Percentiles rank a stretch among this genome's conserved stretches.
phyloP scores from a whole-genome alignment of 2,888 invertebrate genomes.

The Mythimna impura region DNA sequence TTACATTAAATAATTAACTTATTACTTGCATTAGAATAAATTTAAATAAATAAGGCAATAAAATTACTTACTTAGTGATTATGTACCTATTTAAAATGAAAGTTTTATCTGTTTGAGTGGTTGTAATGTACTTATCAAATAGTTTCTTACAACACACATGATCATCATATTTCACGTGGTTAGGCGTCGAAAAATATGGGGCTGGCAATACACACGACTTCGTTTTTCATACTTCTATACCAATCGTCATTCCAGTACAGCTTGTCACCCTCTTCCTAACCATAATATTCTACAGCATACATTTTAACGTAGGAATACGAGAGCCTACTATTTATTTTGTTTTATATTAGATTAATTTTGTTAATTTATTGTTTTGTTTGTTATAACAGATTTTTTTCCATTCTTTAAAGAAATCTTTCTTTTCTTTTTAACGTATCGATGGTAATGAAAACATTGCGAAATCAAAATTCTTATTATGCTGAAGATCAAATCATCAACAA shows the following conservation, averaged over 20 bases:
- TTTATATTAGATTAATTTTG: no score
- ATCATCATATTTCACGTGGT: neutral
- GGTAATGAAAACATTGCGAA: neutral
- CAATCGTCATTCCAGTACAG: neutral
- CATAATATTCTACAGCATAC: neutral
- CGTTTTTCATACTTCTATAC: neutral
- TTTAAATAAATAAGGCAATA: slow-evolving; percentile 34
- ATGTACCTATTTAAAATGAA: slow-evolving; percentile 24
- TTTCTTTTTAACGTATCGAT: no score
- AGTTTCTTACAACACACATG: neutral
- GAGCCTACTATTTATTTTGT: no score
- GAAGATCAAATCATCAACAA: no score
- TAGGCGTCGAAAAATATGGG: no score
- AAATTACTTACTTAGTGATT: neutral
- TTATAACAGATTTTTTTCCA: no score
- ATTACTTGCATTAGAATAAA: slow-evolving; percentile 24
- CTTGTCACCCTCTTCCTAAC: neutral
- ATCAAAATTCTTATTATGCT: no score
- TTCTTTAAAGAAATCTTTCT: no score
- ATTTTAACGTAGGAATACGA: neutral
- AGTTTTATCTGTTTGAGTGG: slow-evolving; percentile 12
- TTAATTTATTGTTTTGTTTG: no score
- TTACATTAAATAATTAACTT: slow-evolving; percentile 34
- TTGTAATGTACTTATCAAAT: neutral
- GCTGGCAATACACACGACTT: neutral